Evolutionary conservation across 2,797 vertebrate genomes (phyloP).

Genomic region (Pseudotriccus pelzelni): DNA sequence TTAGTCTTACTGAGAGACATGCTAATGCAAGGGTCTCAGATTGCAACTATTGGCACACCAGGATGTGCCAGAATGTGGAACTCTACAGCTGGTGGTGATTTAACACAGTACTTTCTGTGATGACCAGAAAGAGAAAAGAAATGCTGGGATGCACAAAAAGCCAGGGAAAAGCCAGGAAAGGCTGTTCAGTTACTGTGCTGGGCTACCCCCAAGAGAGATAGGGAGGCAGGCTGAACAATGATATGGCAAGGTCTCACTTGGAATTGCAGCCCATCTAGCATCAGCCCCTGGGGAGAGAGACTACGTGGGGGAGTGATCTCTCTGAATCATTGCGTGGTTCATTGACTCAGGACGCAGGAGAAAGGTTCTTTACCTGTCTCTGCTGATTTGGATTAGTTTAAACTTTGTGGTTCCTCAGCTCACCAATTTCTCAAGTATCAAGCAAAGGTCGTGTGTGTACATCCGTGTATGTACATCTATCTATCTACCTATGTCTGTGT

Average conservation of each 20-base stretch:
- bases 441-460: not conserved
- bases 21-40: not conserved
- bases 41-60: not conserved
- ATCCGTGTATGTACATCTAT: too few species aligned
- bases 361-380: not conserved
- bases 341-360: not conserved
- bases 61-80: not conserved
- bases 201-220: not conserved
- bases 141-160: not conserved
- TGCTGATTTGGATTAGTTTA: not conserved
- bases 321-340: not conserved
- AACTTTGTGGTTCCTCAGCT: not conserved
- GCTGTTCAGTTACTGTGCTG: not conserved
- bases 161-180: not conserved
- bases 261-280: not conserved
- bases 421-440: not conserved
- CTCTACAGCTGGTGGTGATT: not conserved
- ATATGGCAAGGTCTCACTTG: rapidly evolving
- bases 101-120: not conserved
- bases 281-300: not conserved
- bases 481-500: too few species aligned
- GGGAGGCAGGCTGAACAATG: not conserved
- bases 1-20: not conserved
- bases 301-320: not conserved
- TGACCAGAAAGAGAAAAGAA: not conserved